These are phyloP conservation scores for Eumerus sabulonum DNA, from an alignment of 2,888 invertebrate genomes.

Conservation along the genomic window DNA sequence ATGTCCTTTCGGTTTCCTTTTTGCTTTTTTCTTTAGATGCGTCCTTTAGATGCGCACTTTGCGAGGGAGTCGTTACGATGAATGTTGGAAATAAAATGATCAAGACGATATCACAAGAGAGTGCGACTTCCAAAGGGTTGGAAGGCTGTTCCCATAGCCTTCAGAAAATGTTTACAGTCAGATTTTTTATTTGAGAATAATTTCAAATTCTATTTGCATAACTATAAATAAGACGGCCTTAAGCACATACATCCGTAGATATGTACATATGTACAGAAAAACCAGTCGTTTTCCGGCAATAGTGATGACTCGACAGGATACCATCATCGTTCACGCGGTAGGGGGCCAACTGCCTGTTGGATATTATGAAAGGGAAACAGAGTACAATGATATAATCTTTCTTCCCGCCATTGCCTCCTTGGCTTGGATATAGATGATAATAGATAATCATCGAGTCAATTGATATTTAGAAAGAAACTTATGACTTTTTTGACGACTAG, in stretches of 20 bases:
- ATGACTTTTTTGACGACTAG: no score
- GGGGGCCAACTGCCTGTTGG: constrained; percentile 17
- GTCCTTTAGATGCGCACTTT: no score
- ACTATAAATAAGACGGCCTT: constrained; percentile 47
- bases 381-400: no score
- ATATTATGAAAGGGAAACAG: no score
- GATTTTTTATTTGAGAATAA: constrained; percentile 5
- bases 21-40: not conserved
- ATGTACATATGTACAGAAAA: constrained; percentile 21
- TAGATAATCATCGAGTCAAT: no score
- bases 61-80: no score
- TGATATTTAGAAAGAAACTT: no score
- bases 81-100: no score
- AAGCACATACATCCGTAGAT: no score
- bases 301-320: constrained; percentile 57
- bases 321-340: constrained; percentile 31
- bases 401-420: not conserved
- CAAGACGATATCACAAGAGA: constrained; percentile 6
- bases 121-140: not conserved
- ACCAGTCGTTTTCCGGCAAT: constrained; percentile 62
- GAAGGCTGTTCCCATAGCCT: not conserved
- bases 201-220: constrained; percentile 60
- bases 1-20: not conserved
- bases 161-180: constrained; percentile 39
- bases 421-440: not conserved